phyloP scores from a whole-genome alignment of 2,113 vertebrate genomes.

The Tamias sibiricus region DNA sequence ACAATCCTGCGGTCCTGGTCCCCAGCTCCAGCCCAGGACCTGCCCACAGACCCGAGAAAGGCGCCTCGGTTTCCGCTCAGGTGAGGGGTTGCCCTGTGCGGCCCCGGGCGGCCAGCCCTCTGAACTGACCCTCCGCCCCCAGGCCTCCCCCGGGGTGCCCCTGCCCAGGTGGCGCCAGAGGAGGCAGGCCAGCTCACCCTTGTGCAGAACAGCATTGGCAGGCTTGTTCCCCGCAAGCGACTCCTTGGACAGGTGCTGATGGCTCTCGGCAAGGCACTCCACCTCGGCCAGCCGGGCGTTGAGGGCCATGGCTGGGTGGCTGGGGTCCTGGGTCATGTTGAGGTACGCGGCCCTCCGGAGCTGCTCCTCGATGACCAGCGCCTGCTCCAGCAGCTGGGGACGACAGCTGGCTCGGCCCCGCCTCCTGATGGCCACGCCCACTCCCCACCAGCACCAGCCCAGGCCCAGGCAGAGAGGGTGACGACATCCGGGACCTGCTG shows the following conservation, averaged over 20 bases:
- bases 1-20: neutral
- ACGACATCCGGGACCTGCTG: neutral
- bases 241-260: constrained; percentile 99
- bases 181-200: constrained; percentile 90
- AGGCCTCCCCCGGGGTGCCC: accelerated
- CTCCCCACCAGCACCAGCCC: too few relatives aligned
- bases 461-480: neutral
- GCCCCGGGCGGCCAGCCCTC: neutral
- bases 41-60: neutral
- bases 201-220: constrained; percentile 97
- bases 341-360: constrained; percentile 96
- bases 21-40: neutral
- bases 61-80: neutral
- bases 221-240: constrained; percentile 98
- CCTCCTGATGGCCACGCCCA: accelerated
- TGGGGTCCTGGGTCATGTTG: constrained; percentile 98
- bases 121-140: accelerated
- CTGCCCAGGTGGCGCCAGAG: too few relatives aligned
- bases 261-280: constrained; percentile 98
- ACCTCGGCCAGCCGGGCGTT: constrained; percentile 97
- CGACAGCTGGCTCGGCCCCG: neutral
- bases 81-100: neutral
- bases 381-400: constrained; percentile 95
- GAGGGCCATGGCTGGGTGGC: constrained; percentile 96
- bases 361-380: constrained; percentile 98